These are phyloP conservation scores for Berghia stephanieae DNA, from an alignment of 1,140 invertebrate species.

Conservation along the genomic window DNA sequence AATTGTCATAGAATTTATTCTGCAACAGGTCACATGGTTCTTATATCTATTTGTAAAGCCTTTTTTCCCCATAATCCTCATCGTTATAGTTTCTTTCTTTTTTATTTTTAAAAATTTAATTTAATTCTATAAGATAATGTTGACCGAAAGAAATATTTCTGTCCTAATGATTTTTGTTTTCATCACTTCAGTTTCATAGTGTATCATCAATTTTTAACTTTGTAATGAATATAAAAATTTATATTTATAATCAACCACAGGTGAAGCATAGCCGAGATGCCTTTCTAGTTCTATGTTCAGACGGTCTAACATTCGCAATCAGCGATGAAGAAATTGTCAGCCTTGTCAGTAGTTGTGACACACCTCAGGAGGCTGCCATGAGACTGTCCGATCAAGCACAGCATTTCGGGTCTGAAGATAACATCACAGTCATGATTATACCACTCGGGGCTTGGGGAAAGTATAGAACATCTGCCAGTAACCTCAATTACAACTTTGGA, in stretches of 20 bases:
- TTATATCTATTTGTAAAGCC: too few relatives aligned
- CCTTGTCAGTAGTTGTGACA: constrained; percentile 66
- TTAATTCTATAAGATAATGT: not conserved
- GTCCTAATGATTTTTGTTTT: not conserved
- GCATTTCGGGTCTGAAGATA: constrained; percentile 72
- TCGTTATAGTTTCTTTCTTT: too few relatives aligned
- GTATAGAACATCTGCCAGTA: constrained; percentile 50
- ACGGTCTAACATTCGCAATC: constrained; percentile 71
- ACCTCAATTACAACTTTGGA: constrained; percentile 56
- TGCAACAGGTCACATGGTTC: too few relatives aligned
- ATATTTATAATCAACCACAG: constrained; percentile 61
- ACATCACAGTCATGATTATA: constrained; percentile 69
- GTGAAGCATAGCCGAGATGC: constrained; percentile 71
- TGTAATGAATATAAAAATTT: not conserved
- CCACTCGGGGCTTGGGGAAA: constrained; percentile 73
- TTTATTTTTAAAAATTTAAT: not conserved
- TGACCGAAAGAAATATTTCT: not conserved
- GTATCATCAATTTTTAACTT: not conserved
- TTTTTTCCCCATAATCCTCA: too few relatives aligned
- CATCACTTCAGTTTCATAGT: not conserved
- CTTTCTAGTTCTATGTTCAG: constrained; percentile 70
- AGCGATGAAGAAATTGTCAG: constrained; percentile 70
- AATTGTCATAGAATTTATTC: too few relatives aligned
- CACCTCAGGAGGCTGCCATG: constrained; percentile 69
- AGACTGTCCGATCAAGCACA: constrained; percentile 70